phyloP scores from a whole-genome alignment of 2,888 invertebrate genomes.

The Thymelicus acteon region DNA sequence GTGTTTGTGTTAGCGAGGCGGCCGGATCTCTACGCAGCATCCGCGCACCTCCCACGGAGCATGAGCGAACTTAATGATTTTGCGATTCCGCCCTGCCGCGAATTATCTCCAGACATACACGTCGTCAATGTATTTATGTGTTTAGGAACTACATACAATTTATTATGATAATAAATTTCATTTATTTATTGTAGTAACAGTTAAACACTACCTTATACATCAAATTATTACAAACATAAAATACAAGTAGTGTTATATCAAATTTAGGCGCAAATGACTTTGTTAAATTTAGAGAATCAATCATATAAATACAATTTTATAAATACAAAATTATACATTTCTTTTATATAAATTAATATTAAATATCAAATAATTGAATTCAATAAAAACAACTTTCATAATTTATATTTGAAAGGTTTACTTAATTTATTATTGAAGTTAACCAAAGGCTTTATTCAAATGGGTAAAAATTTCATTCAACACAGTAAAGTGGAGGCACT shows the following conservation, averaged over 20 bases:
- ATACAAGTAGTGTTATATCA: too few relatives aligned
- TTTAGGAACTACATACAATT: neutral
- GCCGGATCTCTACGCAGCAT: slow-evolving; percentile 63
- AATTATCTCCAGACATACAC: slow-evolving; percentile 47
- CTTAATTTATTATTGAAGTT: too few relatives aligned
- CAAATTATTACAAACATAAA: too few relatives aligned
- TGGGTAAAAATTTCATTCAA: neutral
- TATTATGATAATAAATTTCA: neutral
- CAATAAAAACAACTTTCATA: too few relatives aligned
- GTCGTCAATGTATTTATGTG: neutral
- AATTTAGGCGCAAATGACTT: too few relatives aligned
- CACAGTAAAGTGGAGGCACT: neutral
- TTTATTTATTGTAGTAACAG: too few relatives aligned
- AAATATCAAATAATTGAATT: too few relatives aligned
- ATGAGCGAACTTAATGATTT: slow-evolving; percentile 82
- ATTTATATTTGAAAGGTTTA: too few relatives aligned
- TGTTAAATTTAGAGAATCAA: too few relatives aligned
- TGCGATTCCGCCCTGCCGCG: slow-evolving; percentile 53
- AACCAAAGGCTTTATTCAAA: too few relatives aligned
- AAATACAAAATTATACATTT: neutral
- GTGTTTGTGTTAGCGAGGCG: slow-evolving; percentile 43
- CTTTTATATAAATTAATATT: too few relatives aligned
- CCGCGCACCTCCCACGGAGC: slow-evolving; percentile 67
- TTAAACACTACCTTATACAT: too few relatives aligned
- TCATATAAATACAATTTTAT: neutral